phyloP scores from a whole-genome alignment of 2,113 vertebrate species.

The Gadus chalcogrammus region DNA sequence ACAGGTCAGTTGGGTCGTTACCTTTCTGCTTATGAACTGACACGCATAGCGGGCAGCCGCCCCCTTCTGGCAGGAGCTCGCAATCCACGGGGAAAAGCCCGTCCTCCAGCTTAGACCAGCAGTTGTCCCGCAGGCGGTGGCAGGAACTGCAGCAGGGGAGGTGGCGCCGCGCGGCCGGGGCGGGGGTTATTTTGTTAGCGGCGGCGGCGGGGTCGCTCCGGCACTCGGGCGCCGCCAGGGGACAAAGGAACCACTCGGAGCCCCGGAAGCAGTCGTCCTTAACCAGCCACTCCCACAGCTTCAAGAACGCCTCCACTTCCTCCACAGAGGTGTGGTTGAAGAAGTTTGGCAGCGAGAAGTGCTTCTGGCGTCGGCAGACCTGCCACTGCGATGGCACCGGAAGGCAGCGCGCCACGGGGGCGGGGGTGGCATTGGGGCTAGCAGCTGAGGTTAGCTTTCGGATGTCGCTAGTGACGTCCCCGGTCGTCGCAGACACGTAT shows the following conservation, averaged over 20 bases:
- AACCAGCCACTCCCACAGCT: slow-evolving; percentile 79
- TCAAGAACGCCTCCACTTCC: slow-evolving; percentile 68
- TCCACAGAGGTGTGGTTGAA: slow-evolving; percentile 70
- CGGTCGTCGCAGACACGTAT: slow-evolving; percentile 3
- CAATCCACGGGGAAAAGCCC: slow-evolving; percentile 81
- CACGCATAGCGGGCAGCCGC: slow-evolving; percentile 74
- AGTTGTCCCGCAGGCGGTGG: slow-evolving; percentile 79
- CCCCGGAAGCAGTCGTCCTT: slow-evolving; percentile 78
- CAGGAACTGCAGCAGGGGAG: slow-evolving; percentile 87
- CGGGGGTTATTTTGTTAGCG: not conserved
- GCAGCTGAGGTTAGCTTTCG: not conserved
- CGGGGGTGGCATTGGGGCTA: slow-evolving; percentile 26
- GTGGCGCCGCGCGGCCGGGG: slow-evolving; percentile 3
- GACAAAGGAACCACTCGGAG: slow-evolving; percentile 86
- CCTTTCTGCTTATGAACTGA: slow-evolving; percentile 69
- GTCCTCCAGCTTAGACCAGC: slow-evolving; percentile 75
- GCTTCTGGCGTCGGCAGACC: slow-evolving; percentile 68
- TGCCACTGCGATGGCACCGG: slow-evolving; percentile 65
- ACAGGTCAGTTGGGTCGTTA: slow-evolving; percentile 38
- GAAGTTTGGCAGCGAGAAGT: slow-evolving; percentile 80
- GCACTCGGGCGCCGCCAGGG: slow-evolving; percentile 81
- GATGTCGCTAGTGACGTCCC: slow-evolving; percentile 4
- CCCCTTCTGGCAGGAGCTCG: slow-evolving; percentile 75
- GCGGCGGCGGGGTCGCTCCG: slow-evolving; percentile 7
- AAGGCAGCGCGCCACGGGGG: slow-evolving; percentile 61